A percentile compares a stretch with the other conserved stretches of the same genome.
phyloP scores from a whole-genome alignment of 2,797 vertebrate species.

The Lagocephalus sceleratus region DNA sequence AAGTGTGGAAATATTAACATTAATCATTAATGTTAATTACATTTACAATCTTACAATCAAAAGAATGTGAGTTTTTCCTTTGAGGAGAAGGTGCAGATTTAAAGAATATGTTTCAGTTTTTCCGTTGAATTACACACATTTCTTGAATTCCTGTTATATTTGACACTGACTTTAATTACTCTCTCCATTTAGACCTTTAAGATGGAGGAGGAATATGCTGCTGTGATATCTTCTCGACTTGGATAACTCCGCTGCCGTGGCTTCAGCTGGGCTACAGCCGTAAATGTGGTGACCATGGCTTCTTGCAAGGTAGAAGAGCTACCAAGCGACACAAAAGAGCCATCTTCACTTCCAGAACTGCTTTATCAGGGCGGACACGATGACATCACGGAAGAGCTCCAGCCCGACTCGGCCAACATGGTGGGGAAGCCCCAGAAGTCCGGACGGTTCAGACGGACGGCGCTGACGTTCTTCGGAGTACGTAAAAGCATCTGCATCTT shows the following conservation, averaged over 20 bases:
- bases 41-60: too few species aligned
- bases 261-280: slow-evolving; percentile 30
- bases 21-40: too few species aligned
- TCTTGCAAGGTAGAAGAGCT: slow-evolving; percentile 61
- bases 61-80: too few species aligned
- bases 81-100: neutral
- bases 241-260: slow-evolving; percentile 30
- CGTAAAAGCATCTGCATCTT: slow-evolving; percentile 92
- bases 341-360: slow-evolving; percentile 35
- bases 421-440: slow-evolving; percentile 73
- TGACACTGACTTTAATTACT: slow-evolving; percentile 17
- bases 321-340: slow-evolving; percentile 49
- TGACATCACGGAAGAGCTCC: slow-evolving; percentile 56
- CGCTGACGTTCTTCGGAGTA: slow-evolving; percentile 91
- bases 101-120: neutral
- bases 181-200: slow-evolving; percentile 38
- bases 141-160: slow-evolving; percentile 6
- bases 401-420: slow-evolving; percentile 44
- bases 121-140: neutral
- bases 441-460: slow-evolving; percentile 87
- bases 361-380: slow-evolving; percentile 40
- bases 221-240: slow-evolving; percentile 28
- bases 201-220: slow-evolving; percentile 41
- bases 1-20: too few species aligned
- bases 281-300: slow-evolving; percentile 77